These are phyloP conservation scores for Maccullochella peelii DNA, from an alignment of 2,113 vertebrate species.

Conservation along the genomic window DNA sequence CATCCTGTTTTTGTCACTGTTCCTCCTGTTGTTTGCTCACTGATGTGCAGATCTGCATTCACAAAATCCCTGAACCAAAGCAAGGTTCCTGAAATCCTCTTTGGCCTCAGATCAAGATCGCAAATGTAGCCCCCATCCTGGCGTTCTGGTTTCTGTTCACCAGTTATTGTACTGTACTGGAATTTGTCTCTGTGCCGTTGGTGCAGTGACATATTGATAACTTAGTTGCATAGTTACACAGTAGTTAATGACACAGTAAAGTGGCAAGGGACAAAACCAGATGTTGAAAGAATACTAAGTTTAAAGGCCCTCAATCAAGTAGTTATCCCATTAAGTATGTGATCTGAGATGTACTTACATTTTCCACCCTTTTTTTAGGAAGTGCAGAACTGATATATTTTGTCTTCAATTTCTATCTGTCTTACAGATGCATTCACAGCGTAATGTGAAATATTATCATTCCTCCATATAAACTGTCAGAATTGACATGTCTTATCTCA, in stretches of 20 bases:
- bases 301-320: neutral
- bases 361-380: neutral
- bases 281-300: neutral
- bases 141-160: neutral
- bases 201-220: conserved; percentile 15
- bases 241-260: conserved; percentile 1
- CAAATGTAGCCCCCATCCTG: conserved; percentile 4
- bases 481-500: neutral
- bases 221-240: conserved; percentile 6
- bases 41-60: conserved; percentile 11
- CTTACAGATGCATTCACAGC: neutral
- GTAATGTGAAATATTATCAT: neutral
- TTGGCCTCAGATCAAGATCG: neutral
- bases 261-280: conserved; percentile 33
- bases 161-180: conserved; percentile 19
- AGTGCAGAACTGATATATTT: neutral
- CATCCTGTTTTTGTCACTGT: conserved; percentile 73
- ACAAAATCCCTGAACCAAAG: conserved; percentile 9
- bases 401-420: neutral
- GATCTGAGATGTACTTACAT: neutral
- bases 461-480: neutral
- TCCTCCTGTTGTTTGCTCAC: conserved; percentile 62
- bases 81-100: neutral
- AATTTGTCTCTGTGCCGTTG: conserved; percentile 22
- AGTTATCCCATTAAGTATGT: neutral